Evolutionary conservation across 2,797 vertebrate genomes (phyloP).

Genomic region (Natrix natrix): DNA sequence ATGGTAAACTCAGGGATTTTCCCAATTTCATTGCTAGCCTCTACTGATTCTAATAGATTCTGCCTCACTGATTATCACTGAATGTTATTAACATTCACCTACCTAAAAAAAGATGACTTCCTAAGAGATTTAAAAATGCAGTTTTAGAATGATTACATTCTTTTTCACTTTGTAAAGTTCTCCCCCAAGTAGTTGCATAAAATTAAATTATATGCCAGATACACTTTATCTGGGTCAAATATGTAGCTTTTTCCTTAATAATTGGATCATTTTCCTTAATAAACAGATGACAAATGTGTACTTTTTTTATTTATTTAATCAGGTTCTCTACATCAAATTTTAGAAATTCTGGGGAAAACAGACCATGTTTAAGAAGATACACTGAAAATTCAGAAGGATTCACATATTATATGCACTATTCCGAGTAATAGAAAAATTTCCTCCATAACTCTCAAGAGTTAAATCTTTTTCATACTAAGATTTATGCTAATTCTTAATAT

Average conservation of each 20-base stretch:
- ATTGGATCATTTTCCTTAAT: not conserved
- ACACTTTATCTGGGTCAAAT: not conserved
- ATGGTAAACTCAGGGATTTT: not conserved
- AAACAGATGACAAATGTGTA: not conserved
- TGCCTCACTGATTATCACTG: not conserved
- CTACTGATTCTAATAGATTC: not conserved
- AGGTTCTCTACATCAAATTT: not conserved
- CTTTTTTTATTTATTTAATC: not conserved
- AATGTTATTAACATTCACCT: not conserved
- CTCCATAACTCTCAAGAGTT: slow-evolving; percentile 13
- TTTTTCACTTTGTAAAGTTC: not conserved
- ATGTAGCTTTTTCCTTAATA: not conserved
- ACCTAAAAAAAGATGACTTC: not conserved
- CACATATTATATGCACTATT: not conserved
- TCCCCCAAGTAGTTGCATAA: not conserved
- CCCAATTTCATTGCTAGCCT: not conserved
- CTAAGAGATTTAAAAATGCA: not conserved
- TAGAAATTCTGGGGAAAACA: not conserved
- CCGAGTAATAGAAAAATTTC: not conserved
- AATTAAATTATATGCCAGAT: not conserved
- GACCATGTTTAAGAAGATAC: not conserved
- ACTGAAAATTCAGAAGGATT: not conserved
- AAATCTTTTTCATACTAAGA: not conserved
- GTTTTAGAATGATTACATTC: not conserved
- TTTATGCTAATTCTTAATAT: not conserved